phyloP scores from a whole-genome alignment of 2,797 vertebrate species.

The Sebastes matsubarae region DNA sequence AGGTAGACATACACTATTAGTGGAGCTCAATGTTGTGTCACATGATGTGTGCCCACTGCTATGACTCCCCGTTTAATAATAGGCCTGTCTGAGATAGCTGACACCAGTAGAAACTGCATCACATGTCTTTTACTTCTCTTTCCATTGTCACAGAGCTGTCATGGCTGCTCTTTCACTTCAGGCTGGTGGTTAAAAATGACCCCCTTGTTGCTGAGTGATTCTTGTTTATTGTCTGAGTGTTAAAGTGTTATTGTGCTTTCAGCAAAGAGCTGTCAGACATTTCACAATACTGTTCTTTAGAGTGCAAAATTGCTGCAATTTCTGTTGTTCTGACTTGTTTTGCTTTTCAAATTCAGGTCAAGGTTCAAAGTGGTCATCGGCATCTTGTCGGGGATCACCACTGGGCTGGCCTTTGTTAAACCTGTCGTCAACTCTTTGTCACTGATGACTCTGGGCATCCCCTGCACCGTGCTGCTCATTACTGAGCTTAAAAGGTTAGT shows the following conservation, averaged over 20 bases:
- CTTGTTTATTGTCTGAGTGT: slow-evolving; percentile 2
- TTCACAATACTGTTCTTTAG: neutral
- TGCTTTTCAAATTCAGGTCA: slow-evolving; percentile 78
- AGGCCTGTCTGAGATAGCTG: slow-evolving; percentile 72
- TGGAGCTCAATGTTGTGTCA: slow-evolving; percentile 24
- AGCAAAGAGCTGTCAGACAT: neutral
- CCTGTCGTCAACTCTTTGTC: slow-evolving; percentile 96
- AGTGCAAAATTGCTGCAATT: neutral
- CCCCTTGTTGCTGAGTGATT: neutral
- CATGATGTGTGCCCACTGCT: slow-evolving; percentile 29
- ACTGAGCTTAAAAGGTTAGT: slow-evolving; percentile 94
- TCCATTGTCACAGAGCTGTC: slow-evolving; percentile 50
- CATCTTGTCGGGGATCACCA: slow-evolving; percentile 92
- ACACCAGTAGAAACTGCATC: slow-evolving; percentile 68
- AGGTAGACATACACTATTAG: neutral
- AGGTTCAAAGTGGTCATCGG: slow-evolving; percentile 95
- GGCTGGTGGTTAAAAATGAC: neutral
- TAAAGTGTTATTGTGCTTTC: neutral
- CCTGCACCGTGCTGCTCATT: slow-evolving; percentile 92
- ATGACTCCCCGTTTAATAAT: slow-evolving; percentile 70
- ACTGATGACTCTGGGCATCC: slow-evolving; percentile 93
- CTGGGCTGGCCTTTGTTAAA: slow-evolving; percentile 94
- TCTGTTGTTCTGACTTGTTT: slow-evolving; percentile 7
- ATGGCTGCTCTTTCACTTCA: slow-evolving; percentile 28
- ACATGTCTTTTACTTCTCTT: slow-evolving; percentile 74